These are phyloP conservation scores for Chionis minor DNA, from an alignment of 2,113 vertebrate genomes.

Conservation along the genomic window DNA sequence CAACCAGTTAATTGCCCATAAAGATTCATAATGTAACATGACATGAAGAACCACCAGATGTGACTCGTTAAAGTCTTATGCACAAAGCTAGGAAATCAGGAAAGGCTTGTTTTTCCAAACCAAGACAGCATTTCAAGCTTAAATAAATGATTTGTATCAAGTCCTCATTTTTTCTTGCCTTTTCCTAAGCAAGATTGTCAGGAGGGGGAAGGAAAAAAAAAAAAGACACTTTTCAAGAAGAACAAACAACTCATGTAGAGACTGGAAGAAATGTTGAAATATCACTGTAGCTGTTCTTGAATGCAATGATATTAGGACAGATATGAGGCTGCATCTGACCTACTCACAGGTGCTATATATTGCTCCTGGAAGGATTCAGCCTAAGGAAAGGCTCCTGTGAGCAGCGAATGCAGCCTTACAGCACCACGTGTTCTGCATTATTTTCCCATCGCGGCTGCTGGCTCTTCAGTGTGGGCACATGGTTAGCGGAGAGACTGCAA, in stretches of 20 bases:
- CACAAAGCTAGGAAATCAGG: constrained; percentile 14
- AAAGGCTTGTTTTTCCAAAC: constrained; percentile 11
- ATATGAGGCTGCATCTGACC: neutral
- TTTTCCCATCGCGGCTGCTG: neutral
- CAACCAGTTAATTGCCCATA: constrained; percentile 65
- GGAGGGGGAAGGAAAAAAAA: neutral
- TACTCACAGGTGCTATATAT: neutral
- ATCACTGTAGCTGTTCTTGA: neutral
- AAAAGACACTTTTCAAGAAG: neutral
- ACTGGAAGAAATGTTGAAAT: neutral
- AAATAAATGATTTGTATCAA: neutral
- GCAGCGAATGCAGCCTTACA: neutral
- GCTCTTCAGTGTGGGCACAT: neutral
- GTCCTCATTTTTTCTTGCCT: neutral
- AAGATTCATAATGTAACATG: constrained; percentile 56
- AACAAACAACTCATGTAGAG: neutral
- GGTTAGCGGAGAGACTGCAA: neutral
- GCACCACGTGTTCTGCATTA: rapidly evolving
- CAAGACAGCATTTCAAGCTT: neutral
- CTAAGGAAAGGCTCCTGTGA: neutral
- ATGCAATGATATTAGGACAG: neutral
- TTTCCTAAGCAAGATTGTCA: neutral
- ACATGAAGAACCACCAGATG: constrained; percentile 64
- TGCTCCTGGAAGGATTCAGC: neutral
- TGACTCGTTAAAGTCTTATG: constrained; percentile 44